A percentile compares a stretch with the other conserved stretches of the same genome.
Evolutionary conservation across 1,140 invertebrate species (phyloP).

Genomic region (Diploscapter pachys): DNA sequence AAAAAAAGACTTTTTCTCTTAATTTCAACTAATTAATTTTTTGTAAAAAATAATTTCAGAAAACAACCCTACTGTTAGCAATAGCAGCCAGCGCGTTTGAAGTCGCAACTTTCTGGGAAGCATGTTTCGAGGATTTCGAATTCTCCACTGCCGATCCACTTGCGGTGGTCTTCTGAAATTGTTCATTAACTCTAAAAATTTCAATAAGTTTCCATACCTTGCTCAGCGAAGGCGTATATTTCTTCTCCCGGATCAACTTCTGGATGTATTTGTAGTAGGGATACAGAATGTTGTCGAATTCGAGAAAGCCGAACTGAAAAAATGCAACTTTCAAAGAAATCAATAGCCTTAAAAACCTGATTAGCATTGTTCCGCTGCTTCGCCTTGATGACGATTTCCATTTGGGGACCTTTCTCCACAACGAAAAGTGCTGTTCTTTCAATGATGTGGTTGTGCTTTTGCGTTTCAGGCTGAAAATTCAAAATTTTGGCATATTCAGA

Average conservation of each 20-base stretch:
- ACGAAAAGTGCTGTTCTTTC: constrained; percentile 94
- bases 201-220: constrained; percentile 1
- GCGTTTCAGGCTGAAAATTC: constrained; percentile 74
- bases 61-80: constrained; percentile 22
- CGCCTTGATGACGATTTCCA: constrained; percentile 95
- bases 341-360: constrained; percentile 13
- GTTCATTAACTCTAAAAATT: constrained; percentile 22
- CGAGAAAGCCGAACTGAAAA: constrained; percentile 83
- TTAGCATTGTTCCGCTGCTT: constrained; percentile 84
- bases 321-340: constrained; percentile 12
- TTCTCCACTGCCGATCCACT: background rate
- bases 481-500: background rate
- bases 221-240: constrained; percentile 65
- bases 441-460: constrained; percentile 87
- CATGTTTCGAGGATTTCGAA: background rate
- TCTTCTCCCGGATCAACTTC: constrained; percentile 75
- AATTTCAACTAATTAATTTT: no score
- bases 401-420: constrained; percentile 84
- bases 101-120: constrained; percentile 14
- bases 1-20: no score
- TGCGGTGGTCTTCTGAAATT: constrained; percentile 17
- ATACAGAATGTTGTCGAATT: constrained; percentile 77
- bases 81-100: constrained; percentile 30
- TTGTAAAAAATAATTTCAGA: constrained; percentile 6
- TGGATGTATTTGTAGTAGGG: constrained; percentile 84